phyloP scores from a whole-genome alignment of 2,113 vertebrate species.

The Nothoprocta perdicaria region DNA sequence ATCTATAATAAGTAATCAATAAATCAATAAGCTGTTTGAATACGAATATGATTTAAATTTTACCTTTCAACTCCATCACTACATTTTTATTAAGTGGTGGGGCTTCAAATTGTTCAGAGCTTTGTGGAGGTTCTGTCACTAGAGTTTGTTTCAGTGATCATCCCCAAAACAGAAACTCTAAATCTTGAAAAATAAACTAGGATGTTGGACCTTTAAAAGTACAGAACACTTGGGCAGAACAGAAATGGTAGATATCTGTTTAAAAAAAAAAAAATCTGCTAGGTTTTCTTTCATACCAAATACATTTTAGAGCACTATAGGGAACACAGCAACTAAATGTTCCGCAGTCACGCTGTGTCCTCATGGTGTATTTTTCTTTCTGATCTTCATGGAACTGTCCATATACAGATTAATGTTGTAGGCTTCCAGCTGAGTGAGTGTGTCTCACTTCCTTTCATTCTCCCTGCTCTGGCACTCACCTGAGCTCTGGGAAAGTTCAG shows the following conservation, averaged over 20 bases:
- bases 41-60: not conserved
- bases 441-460: not conserved
- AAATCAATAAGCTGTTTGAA: not conserved
- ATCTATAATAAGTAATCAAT: not conserved
- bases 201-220: not conserved
- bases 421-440: rapidly evolving
- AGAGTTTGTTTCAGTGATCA: not conserved
- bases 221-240: not conserved
- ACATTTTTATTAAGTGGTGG: not conserved
- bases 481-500: not conserved
- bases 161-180: not conserved
- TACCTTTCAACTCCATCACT: rapidly evolving
- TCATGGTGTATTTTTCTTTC: not conserved
- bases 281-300: rapidly evolving
- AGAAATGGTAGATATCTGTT: not conserved
- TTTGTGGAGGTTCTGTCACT: not conserved
- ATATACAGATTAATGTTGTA: not conserved
- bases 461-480: not conserved
- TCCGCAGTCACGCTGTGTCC: not conserved
- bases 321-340: not conserved
- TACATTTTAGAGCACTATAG: not conserved
- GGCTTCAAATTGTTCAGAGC: not conserved
- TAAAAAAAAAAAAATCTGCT: not conserved
- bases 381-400: not conserved
- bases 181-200: not conserved